Conservation (phyloP, 1,140 invertebrate genomes). For the Chymomyza costata region DNA sequence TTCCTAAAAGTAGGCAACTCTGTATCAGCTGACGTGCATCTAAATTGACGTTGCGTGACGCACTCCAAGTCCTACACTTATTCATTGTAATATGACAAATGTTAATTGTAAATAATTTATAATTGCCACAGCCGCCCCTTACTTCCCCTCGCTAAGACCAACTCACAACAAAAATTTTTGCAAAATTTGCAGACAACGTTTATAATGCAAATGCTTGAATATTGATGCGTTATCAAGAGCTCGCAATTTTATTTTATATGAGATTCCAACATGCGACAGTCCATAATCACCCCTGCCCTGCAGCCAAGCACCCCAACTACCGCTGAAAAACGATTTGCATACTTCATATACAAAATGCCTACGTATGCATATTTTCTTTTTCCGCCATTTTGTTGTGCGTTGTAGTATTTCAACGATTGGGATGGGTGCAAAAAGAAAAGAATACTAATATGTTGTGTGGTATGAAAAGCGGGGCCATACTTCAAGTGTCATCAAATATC, state of each 20-base stretch:
- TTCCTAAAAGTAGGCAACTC: slow-evolving; percentile 65
- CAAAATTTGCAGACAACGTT: slow-evolving; percentile 19
- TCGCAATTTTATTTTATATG: slow-evolving; percentile 32
- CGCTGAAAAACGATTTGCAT: slow-evolving; percentile 65
- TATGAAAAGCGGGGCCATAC: slow-evolving; percentile 6
- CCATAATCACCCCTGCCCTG: not conserved
- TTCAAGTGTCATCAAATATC: slow-evolving; percentile 61
- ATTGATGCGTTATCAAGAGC: slow-evolving; percentile 51
- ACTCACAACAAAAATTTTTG: not conserved
- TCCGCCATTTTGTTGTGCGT: not conserved
- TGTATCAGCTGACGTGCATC: slow-evolving; percentile 64
- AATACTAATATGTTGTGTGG: not conserved
- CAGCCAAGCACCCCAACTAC: no score
- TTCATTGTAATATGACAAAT: slow-evolving; percentile 48
- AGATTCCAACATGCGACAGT: slow-evolving; percentile 22
- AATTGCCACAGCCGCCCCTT: slow-evolving; percentile 57
- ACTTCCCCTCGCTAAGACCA: no score
- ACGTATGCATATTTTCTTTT: slow-evolving; percentile 50
- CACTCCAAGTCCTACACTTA: slow-evolving; percentile 3
- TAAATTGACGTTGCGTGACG: slow-evolving; percentile 65
- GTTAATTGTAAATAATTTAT: slow-evolving; percentile 57
- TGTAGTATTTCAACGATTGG: slow-evolving; percentile 22
- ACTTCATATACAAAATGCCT: slow-evolving; percentile 62
- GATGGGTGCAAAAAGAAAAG: slow-evolving; percentile 18
- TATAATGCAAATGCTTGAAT: slow-evolving; percentile 50